phyloP scores from a whole-genome alignment of 2,113 vertebrate genomes.

The Alligator sinensis region DNA sequence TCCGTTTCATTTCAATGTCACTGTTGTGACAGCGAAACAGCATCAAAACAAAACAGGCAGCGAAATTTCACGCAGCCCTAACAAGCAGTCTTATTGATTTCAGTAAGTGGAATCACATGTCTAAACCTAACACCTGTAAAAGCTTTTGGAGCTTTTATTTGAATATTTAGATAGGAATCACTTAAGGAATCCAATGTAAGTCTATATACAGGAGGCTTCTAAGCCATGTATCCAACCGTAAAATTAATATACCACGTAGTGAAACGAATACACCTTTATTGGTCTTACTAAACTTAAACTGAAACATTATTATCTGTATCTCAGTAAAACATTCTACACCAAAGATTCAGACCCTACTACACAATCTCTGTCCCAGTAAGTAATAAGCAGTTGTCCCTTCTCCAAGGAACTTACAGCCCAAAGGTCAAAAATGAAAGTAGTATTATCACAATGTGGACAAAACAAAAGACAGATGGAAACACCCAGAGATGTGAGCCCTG shows the following conservation, averaged over 20 bases:
- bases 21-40: too few relatives aligned
- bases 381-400: not conserved
- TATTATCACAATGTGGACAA: not conserved
- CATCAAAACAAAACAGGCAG: too few relatives aligned
- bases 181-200: not conserved
- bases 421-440: not conserved
- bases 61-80: too few relatives aligned
- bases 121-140: not conserved
- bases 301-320: rapidly evolving
- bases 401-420: too few relatives aligned
- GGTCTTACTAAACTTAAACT: not conserved
- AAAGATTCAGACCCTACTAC: not conserved
- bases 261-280: not conserved
- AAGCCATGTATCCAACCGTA: not conserved
- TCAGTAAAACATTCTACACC: too few relatives aligned
- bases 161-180: not conserved
- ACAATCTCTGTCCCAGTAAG: not conserved
- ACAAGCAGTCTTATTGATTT: too few relatives aligned
- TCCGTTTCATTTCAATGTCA: too few relatives aligned
- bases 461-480: not conserved
- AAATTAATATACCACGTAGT: not conserved
- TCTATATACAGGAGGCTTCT: not conserved
- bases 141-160: not conserved
- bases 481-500: not conserved
- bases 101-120: too few relatives aligned